Base-by-base conservation (phyloP, 2,113 vertebrate species). In the Parus major region DNA sequence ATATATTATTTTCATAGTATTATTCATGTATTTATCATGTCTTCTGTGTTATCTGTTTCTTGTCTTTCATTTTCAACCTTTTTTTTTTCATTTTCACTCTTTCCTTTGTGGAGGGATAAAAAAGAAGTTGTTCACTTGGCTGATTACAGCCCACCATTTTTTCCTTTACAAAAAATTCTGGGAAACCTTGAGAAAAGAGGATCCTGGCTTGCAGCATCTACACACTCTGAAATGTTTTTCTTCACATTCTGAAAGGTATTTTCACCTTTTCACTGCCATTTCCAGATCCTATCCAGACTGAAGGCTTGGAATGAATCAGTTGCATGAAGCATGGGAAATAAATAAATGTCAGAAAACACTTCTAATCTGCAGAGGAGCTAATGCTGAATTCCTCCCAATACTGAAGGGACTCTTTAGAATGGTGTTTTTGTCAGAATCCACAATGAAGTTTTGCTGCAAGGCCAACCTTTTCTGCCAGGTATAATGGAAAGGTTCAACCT, bases 81-180 rank as follows among this genome's bases (percentile, higher is more conserved):
- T 44, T 42, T 64, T 42, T 12, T 49, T 8, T 6, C 3, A 49
- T 60, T 47, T 46, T 29, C 20, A 39, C 10, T 29, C 16, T 35
- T 53, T 60, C 47, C 15, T 41, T 3, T 27, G 14, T 22, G 24
- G 9, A 23, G 19, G 9, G 5, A 31, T n/a, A 10, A 11, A 75
- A 29, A 86, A 77, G 4, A 19, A 42, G 4, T 3, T 0, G 0
- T 47, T 92, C n/a, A 42, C 9, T 5, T 60, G 6, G 3, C 18
- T 82, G 28, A 7, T 56, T 88, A 27, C 4, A 12, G 25, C 5
- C 6, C 15, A 65, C 2, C 0, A 9, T 44, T 53, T 69, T 65
- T 50, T 21, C 12, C 19, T 23, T 59, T 15, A 12, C 14, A 20
- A 22, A 19, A 31, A 55, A 9, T 60, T 61, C 21, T 71, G 24